phyloP scores from a whole-genome alignment of 2,113 vertebrate genomes.

The Odontophorus gujanensis region DNA sequence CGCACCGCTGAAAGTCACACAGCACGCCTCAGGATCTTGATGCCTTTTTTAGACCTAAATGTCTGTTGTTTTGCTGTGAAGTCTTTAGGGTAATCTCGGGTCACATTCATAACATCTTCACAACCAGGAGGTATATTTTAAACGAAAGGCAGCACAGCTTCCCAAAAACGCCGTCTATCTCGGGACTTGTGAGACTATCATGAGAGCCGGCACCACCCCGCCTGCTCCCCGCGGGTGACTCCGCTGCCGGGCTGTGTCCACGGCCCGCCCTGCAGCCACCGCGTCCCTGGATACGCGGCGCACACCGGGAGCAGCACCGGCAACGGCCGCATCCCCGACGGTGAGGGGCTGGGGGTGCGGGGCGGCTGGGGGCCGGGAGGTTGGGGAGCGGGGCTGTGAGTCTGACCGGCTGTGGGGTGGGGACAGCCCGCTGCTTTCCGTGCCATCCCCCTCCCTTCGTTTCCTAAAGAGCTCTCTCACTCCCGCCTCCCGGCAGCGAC shows the following conservation, averaged over 20 bases:
- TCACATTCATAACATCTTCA: not conserved
- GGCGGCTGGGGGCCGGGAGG: not conserved
- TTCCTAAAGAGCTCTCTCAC: accelerated
- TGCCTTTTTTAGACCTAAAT: not conserved
- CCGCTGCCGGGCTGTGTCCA: too few species aligned
- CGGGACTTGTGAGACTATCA: not conserved
- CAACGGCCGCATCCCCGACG: constrained; percentile 16
- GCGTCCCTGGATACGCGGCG: not conserved
- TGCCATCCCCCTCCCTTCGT: accelerated
- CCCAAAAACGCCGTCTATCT: not conserved
- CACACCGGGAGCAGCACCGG: not conserved
- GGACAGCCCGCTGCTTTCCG: not conserved
- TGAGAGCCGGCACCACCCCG: not conserved
- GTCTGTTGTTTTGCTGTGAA: not conserved
- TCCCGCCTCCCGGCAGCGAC: not conserved
- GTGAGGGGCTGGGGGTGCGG: not conserved
- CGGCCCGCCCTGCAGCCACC: not conserved
- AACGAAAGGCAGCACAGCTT: not conserved
- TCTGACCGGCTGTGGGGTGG: not conserved
- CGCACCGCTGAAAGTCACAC: not conserved
- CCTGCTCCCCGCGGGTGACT: too few species aligned
- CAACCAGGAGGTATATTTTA: not conserved
- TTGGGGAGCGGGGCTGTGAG: not conserved
- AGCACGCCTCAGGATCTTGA: not conserved
- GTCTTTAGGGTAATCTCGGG: not conserved